phyloP scores from a whole-genome alignment of 1,140 invertebrate species.

The Drosophila asahinai region DNA sequence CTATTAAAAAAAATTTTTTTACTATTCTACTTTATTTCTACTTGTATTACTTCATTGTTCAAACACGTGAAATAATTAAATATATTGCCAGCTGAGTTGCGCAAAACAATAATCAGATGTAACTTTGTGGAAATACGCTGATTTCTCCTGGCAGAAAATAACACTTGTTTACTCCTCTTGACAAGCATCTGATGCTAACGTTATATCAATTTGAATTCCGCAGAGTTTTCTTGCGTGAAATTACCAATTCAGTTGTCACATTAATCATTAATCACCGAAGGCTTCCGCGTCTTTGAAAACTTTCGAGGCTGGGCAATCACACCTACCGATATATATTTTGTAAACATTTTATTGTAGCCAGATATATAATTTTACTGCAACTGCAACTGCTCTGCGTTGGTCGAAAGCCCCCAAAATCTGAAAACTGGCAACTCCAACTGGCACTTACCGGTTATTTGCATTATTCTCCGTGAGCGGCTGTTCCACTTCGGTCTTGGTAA shows the following conservation, averaged over 20 bases:
- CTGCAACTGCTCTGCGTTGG: constrained; percentile 9
- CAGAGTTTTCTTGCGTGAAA: constrained; percentile 5
- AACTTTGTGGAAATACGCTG: constrained; percentile 1
- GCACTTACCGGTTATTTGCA: constrained; percentile 84
- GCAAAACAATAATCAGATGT: constrained; percentile 2
- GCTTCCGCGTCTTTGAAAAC: constrained; percentile 25
- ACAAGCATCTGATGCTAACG: neutral
- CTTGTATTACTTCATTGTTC: neutral
- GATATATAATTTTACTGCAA: constrained; percentile 20
- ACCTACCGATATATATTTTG: constrained; percentile 6
- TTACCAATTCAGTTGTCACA: constrained; percentile 18
- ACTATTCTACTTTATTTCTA: neutral
- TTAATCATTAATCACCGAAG: constrained; percentile 32
- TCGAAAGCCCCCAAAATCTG: constrained; percentile 7
- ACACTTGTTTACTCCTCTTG: neutral
- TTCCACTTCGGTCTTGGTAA: constrained; percentile 84
- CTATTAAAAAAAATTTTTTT: no score
- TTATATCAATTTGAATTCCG: constrained; percentile 13
- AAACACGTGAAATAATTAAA: constrained; percentile 11
- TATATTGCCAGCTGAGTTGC: neutral
- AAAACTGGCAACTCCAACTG: constrained; percentile 49
- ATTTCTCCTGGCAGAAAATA: neutral
- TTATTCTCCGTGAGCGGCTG: constrained; percentile 83
- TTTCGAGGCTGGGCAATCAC: constrained; percentile 40
- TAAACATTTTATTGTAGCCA: constrained; percentile 24